phyloP scores from a whole-genome alignment of 2,888 invertebrate species.

The Eustalomyia histrio region DNA sequence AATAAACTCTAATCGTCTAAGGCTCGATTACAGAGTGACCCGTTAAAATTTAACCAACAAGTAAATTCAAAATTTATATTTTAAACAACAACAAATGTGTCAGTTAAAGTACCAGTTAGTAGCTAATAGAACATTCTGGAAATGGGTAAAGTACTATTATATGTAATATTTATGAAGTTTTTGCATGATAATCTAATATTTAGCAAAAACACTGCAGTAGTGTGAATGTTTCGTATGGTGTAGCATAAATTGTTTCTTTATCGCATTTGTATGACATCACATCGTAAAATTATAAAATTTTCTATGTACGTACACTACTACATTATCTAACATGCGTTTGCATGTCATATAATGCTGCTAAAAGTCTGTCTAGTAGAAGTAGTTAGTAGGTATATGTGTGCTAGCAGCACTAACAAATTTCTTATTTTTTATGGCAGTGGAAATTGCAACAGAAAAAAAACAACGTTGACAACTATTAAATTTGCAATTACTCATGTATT shows the following conservation, averaged over 20 bases:
- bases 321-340: not conserved
- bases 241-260: constrained; percentile 60
- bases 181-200: constrained; percentile 29
- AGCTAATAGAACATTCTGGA: too few relatives aligned
- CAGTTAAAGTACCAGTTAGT: too few relatives aligned
- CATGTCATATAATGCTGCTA: not conserved
- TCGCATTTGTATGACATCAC: constrained; percentile 55
- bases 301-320: not conserved
- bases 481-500: constrained; percentile 59
- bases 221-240: constrained; percentile 36
- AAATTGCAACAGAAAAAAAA: constrained; percentile 2
- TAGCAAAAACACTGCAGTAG: constrained; percentile 3
- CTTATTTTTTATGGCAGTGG: not conserved
- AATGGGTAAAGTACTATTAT: too few relatives aligned
- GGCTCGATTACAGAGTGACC: too few relatives aligned
- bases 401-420: not conserved
- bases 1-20: too few relatives aligned
- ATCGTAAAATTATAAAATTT: constrained; percentile 48
- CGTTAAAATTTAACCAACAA: too few relatives aligned
- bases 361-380: too few relatives aligned
- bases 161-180: not conserved
- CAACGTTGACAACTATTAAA: constrained; percentile 55
- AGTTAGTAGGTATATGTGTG: not conserved
- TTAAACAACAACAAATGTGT: too few relatives aligned
- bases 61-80: too few relatives aligned